Conservation (phyloP, 2,888 invertebrate species). For the Neelides folsomi region DNA sequence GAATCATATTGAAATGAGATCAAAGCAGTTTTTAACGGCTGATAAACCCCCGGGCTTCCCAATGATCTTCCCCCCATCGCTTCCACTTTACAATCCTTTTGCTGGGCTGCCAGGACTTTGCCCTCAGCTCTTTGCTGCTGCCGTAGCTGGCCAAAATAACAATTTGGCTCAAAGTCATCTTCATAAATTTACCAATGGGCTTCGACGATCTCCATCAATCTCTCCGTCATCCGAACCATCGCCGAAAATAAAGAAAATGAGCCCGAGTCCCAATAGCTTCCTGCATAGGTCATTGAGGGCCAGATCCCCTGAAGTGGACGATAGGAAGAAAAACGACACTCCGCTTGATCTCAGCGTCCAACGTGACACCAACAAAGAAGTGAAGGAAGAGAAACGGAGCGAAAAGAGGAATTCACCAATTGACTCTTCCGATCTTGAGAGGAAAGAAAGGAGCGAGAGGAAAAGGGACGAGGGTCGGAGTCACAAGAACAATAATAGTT, state of each 20-base stretch:
- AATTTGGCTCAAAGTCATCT: slow-evolving; percentile 9
- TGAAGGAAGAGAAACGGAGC: not conserved
- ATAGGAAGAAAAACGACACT: slow-evolving; percentile 10
- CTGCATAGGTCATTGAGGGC: slow-evolving; percentile 33
- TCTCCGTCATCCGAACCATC: slow-evolving; percentile 43
- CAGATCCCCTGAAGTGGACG: slow-evolving; percentile 29
- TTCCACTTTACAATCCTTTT: slow-evolving; percentile 32
- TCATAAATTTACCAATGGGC: slow-evolving; percentile 36
- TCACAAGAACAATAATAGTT: not conserved
- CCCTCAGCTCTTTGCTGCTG: slow-evolving; percentile 28
- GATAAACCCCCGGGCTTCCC: slow-evolving; percentile 18
- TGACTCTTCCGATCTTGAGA: slow-evolving; percentile 2
- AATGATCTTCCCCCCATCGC: slow-evolving; percentile 27
- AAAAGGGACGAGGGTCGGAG: not conserved
- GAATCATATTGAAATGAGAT: slow-evolving; percentile 6
- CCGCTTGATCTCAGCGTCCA: slow-evolving; percentile 25
- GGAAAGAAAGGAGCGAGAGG: not conserved
- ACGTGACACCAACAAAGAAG: slow-evolving; percentile 7
- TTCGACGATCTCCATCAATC: slow-evolving; percentile 51
- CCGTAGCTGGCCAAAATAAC: slow-evolving; percentile 1
- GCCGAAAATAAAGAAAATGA: slow-evolving; percentile 5
- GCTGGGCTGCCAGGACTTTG: slow-evolving; percentile 23
- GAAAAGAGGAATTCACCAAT: not conserved
- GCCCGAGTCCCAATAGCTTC: slow-evolving; percentile 16
- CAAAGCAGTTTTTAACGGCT: not conserved